Percentiles rank a stretch among this genome's conserved stretches.
Evolutionary conservation across 2,888 invertebrate genomes (phyloP).

Genomic region (Metellina segmentata): DNA sequence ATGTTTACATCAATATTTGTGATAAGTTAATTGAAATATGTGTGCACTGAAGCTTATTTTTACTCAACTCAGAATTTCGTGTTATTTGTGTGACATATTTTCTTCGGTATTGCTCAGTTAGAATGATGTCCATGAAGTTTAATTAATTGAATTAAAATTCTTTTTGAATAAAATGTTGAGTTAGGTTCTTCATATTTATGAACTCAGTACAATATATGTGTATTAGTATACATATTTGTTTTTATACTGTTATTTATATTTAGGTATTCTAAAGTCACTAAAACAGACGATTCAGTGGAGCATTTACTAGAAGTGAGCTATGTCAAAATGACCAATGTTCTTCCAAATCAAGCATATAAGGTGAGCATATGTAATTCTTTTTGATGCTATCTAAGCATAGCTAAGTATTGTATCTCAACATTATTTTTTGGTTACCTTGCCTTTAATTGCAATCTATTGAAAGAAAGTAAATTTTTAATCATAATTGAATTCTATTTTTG

Average conservation of each 20-base stretch:
- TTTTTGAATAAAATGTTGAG: neutral
- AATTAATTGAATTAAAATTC: neutral
- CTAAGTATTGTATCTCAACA: too few relatives aligned
- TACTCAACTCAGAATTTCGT: too few relatives aligned
- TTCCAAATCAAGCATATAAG: constrained; percentile 96
- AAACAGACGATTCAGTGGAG: constrained; percentile 98
- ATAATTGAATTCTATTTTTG: too few relatives aligned
- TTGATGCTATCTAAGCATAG: neutral
- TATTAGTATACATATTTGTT: neutral
- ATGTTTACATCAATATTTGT: too few relatives aligned
- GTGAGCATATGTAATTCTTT: constrained; percentile 77
- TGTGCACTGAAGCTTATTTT: too few relatives aligned
- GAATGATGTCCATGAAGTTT: neutral
- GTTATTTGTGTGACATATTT: too few relatives aligned
- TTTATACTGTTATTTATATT: constrained; percentile 30
- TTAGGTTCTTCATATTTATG: neutral
- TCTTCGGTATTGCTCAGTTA: neutral
- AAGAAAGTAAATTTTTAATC: too few relatives aligned
- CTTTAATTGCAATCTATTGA: too few relatives aligned
- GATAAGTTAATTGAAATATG: too few relatives aligned
- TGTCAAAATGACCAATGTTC: constrained; percentile 94
- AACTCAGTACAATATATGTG: neutral
- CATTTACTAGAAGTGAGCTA: constrained; percentile 98
- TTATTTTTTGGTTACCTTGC: too few relatives aligned
- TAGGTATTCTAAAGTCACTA: constrained; percentile 96